Conservation (phyloP, 2,113 vertebrate species). For the Gambusia affinis region DNA sequence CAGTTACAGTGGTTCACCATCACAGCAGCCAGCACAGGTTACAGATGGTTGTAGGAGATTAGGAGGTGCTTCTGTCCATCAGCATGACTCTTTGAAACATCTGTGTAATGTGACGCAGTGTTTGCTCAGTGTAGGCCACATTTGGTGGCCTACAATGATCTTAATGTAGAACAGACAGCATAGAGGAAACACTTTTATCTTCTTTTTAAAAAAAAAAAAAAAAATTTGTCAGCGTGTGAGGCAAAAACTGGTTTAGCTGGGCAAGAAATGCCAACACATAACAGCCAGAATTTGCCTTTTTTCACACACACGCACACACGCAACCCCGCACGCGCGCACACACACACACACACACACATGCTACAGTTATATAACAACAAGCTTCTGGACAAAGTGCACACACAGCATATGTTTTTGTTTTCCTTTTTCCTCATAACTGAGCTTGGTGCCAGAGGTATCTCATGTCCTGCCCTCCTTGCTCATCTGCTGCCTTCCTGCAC, state of each 20-base stretch:
- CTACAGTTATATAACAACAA: conserved; percentile 57
- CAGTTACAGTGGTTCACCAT: conserved; percentile 17
- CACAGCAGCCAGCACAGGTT: conserved; percentile 25
- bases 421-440: conserved; percentile 42
- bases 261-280: conserved; percentile 10
- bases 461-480: conserved; percentile 52
- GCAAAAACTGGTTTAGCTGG: not conserved
- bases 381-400: conserved; percentile 57
- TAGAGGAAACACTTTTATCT: not conserved
- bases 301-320: too few species aligned
- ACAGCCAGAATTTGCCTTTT: conserved; percentile 6
- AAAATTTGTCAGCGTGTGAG: conserved; percentile 3
- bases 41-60: conserved; percentile 47
- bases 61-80: conserved; percentile 38
- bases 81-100: conserved; percentile 36
- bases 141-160: conserved; percentile 36
- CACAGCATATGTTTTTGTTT: conserved; percentile 59
- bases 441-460: conserved; percentile 63
- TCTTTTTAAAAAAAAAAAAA: not conserved
- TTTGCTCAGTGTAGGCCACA: conserved; percentile 3
- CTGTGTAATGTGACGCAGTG: conserved; percentile 7
- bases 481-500: conserved; percentile 60
- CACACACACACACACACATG: not conserved
- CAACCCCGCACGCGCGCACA: not conserved
- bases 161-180: not conserved